Percentiles rank a stretch among this genome's conserved stretches.
Conservation (phyloP, 2,888 invertebrate species). For the Adelphocoris suturalis region DNA sequence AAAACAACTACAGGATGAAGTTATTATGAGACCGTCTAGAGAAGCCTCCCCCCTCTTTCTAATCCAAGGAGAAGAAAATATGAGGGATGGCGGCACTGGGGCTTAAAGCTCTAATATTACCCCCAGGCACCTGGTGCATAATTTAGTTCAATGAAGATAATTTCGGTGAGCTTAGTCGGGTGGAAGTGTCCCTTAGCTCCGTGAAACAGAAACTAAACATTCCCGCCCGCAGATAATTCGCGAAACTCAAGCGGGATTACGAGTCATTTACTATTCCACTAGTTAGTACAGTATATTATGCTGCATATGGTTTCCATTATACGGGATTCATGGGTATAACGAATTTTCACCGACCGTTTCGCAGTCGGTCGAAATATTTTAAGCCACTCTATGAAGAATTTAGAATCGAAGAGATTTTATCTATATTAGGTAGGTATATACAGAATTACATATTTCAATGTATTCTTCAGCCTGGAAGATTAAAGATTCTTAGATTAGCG, state of each 20-base stretch:
- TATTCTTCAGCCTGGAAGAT: too few relatives aligned
- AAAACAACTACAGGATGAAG: constrained; percentile 23
- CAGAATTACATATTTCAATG: too few relatives aligned
- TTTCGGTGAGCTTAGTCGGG: constrained; percentile 13
- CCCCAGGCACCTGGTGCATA: constrained; percentile 21
- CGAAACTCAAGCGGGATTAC: background rate
- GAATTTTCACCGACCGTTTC: too few relatives aligned
- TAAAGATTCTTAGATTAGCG: too few relatives aligned
- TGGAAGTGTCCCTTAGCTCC: background rate
- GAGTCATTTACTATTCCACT: background rate
- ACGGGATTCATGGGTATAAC: too few relatives aligned
- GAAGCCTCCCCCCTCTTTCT: background rate
- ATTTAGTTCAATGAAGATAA: constrained; percentile 39
- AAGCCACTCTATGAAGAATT: too few relatives aligned
- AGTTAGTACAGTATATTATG: background rate
- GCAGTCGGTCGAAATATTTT: too few relatives aligned
- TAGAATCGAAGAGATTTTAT: too few relatives aligned
- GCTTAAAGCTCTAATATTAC: constrained; percentile 35
- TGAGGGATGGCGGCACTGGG: constrained; percentile 8
- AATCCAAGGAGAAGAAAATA: constrained; percentile 53
- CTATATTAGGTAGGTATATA: too few relatives aligned
- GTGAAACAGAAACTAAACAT: background rate
- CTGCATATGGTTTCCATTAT: too few relatives aligned
- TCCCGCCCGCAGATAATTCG: background rate
- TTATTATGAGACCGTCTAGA: constrained; percentile 33